Percentiles rank a stretch among this genome's conserved stretches.
Evolutionary conservation across 2,888 invertebrate genomes (phyloP).

Genomic region (Bombyx huttoni): DNA sequence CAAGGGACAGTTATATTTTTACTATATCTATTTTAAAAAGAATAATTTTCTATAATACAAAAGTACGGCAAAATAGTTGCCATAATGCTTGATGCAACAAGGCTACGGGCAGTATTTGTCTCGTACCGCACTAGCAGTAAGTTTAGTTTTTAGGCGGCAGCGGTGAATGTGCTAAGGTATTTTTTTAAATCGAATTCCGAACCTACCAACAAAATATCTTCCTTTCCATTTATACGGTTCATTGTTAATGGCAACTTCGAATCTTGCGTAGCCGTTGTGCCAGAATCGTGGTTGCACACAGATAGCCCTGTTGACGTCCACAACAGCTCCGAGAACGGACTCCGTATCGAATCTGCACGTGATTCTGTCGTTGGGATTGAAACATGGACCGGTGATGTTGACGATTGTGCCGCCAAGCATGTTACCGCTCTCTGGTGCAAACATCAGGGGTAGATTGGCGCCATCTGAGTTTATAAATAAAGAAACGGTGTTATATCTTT

Average conservation of each 20-base stretch:
- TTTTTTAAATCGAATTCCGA: not conserved
- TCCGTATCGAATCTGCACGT: slow-evolving; percentile 89
- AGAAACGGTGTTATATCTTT: slow-evolving; percentile 1
- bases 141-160: no score
- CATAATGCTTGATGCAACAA: no score
- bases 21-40: no score
- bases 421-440: slow-evolving; percentile 95
- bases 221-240: slow-evolving; percentile 91
- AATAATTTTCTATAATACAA: no score
- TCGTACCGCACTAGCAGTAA: no score
- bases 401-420: slow-evolving; percentile 98
- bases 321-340: slow-evolving; percentile 81
- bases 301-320: slow-evolving; percentile 86
- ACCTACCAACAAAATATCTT: slow-evolving; percentile 90
- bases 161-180: no score
- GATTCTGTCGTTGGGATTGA: slow-evolving; percentile 81
- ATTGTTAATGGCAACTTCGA: slow-evolving; percentile 88
- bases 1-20: no score
- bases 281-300: slow-evolving; percentile 90
- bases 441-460: slow-evolving; percentile 84
- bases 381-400: slow-evolving; percentile 97
- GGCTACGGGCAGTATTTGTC: no score
- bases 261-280: slow-evolving; percentile 90
- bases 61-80: no score
- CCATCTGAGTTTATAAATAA: slow-evolving; percentile 70